Conservation (phyloP, 1,140 invertebrate genomes). For the Akabosia matsudoensis region DNA sequence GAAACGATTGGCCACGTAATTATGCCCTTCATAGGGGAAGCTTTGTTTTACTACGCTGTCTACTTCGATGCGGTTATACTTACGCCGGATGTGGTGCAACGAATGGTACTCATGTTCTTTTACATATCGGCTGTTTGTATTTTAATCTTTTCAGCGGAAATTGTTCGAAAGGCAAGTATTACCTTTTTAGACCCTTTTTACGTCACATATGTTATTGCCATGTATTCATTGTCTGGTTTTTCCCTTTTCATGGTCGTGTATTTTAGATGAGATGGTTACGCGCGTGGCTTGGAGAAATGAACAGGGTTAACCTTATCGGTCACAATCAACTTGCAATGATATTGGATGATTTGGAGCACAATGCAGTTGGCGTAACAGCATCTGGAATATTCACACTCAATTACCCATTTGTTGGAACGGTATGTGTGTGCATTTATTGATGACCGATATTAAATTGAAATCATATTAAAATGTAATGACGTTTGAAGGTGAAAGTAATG, state of each 20-base stretch:
- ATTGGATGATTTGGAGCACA: background rate
- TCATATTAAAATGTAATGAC: background rate
- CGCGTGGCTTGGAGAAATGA: background rate
- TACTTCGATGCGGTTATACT: background rate
- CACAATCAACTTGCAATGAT: slow-evolving; percentile 1
- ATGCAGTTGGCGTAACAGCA: background rate
- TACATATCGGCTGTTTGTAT: background rate
- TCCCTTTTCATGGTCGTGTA: background rate
- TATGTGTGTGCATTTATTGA: background rate
- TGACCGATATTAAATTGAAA: background rate
- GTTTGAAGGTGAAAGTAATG: too few relatives aligned
- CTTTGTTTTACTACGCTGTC: slow-evolving; percentile 3
- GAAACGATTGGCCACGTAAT: background rate
- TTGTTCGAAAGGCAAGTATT: background rate
- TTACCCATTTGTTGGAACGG: slow-evolving; percentile 13
- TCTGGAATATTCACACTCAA: background rate
- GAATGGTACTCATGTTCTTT: slow-evolving; percentile 5
- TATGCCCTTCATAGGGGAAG: background rate
- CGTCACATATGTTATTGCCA: background rate
- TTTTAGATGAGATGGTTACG: background rate
- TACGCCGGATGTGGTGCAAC: background rate
- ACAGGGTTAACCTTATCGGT: background rate
- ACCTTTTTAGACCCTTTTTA: background rate
- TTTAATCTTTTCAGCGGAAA: background rate
- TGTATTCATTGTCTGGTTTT: background rate